phyloP scores from a whole-genome alignment of 2,113 vertebrate genomes.

The Macroglossus sobrinus region DNA sequence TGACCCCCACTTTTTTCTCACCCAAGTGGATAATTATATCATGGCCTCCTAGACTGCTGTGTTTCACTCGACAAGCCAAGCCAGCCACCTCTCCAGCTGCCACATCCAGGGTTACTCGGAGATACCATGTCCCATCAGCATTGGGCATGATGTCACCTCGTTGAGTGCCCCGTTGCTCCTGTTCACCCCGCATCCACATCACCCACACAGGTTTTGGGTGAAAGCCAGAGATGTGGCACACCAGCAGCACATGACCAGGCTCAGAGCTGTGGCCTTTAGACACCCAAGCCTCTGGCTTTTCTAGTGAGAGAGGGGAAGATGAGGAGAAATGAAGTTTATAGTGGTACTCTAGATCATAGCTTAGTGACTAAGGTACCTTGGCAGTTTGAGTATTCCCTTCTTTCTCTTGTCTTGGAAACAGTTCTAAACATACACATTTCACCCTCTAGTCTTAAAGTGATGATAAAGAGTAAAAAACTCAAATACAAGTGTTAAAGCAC shows the following conservation, averaged over 20 bases:
- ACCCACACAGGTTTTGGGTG: slow-evolving; percentile 26
- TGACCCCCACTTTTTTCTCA: background rate
- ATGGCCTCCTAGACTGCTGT: slow-evolving; percentile 51
- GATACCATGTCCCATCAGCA: slow-evolving; percentile 44
- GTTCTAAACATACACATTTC: background rate
- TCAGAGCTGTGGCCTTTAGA: background rate
- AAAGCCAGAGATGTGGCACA: slow-evolving; percentile 58
- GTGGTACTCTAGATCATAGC: background rate
- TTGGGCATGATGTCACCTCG: background rate
- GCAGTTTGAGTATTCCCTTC: background rate
- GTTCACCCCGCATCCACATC: slow-evolving; percentile 40
- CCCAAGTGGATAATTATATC: slow-evolving; percentile 56
- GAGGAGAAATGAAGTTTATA: background rate
- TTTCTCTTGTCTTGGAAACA: background rate
- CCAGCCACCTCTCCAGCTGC: background rate
- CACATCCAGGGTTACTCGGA: slow-evolving; percentile 29
- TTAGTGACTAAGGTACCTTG: background rate
- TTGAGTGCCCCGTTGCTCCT: background rate
- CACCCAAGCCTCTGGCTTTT: slow-evolving; percentile 36
- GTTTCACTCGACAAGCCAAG: slow-evolving; percentile 39
- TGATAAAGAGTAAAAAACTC: background rate
- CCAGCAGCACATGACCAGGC: slow-evolving; percentile 13
- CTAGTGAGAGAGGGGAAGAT: background rate
- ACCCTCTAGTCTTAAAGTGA: background rate
- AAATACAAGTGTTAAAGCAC: background rate